Conservation (phyloP, 2,113 vertebrate species). For the Notarius quadriscutis region DNA sequence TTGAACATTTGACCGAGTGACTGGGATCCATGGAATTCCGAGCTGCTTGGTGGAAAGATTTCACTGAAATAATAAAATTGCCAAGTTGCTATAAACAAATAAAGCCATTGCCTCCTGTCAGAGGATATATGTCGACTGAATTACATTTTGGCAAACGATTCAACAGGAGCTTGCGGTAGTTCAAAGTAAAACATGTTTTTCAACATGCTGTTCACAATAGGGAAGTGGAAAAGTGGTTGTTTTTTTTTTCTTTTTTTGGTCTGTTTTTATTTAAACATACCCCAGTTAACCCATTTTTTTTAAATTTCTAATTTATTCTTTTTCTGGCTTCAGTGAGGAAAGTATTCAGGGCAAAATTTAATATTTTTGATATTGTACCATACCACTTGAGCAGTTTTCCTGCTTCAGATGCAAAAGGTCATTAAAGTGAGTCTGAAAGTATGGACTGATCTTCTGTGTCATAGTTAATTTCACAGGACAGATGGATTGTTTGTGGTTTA, state of each 20-base stretch:
- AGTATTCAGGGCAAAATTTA: background rate
- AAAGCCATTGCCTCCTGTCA: background rate
- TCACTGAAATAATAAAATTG: background rate
- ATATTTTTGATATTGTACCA: constrained; percentile 13
- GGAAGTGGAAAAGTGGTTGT: background rate
- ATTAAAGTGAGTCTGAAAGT: background rate
- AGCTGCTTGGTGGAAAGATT: background rate
- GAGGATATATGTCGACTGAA: background rate
- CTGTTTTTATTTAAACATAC: background rate
- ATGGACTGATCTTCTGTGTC: background rate
- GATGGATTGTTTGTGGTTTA: background rate
- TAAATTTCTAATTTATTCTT: background rate
- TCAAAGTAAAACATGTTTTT: background rate
- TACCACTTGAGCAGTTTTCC: background rate
- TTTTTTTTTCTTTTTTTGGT: too few species aligned
- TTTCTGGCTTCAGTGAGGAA: background rate
- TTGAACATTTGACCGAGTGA: background rate
- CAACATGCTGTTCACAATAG: background rate
- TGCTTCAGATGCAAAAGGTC: background rate
- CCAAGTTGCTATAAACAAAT: background rate
- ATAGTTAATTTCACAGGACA: background rate
- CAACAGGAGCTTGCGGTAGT: background rate
- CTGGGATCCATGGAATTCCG: too few species aligned
- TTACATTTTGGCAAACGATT: background rate
- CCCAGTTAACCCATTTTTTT: background rate